These are phyloP conservation scores for Cydia amplana DNA, from an alignment of 1,140 invertebrate species.

Conservation along the genomic window DNA sequence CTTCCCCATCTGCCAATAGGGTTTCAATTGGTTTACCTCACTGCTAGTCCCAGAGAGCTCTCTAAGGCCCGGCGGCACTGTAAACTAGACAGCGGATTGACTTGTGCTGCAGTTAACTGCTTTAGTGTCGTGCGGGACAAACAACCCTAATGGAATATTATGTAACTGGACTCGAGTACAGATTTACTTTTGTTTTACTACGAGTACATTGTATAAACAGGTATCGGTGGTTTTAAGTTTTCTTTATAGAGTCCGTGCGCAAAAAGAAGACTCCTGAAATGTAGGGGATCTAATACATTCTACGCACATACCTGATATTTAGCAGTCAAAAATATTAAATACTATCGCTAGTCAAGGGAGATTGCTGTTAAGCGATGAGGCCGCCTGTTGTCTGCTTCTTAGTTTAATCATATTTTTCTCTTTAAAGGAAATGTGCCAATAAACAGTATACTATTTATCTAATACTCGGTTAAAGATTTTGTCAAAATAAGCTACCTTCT, in stretches of 20 bases:
- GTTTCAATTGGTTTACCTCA: background rate
- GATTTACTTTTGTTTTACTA: background rate
- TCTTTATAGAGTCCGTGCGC: no score
- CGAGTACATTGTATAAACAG: slow-evolving; percentile 12
- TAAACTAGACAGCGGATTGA: slow-evolving; percentile 55
- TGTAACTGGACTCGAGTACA: background rate
- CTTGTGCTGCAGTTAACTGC: slow-evolving; percentile 42
- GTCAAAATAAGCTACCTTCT: background rate
- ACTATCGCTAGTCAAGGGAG: no score
- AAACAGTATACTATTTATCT: no score
- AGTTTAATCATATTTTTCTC: no score
- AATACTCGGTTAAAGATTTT: background rate
- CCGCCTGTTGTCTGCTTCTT: no score
- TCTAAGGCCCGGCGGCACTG: slow-evolving; percentile 34
- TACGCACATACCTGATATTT: background rate
- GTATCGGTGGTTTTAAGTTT: background rate
- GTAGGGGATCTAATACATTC: no score
- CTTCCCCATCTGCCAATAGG: background rate
- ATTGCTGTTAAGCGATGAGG: no score
- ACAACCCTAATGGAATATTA: slow-evolving; percentile 16
- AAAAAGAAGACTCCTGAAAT: no score
- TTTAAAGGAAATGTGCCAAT: no score
- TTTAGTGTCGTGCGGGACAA: slow-evolving; percentile 34
- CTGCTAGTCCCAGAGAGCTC: background rate
- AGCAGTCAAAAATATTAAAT: no score